Conservation (phyloP, 1,140 invertebrate species). For the Procambarus virginalis region DNA sequence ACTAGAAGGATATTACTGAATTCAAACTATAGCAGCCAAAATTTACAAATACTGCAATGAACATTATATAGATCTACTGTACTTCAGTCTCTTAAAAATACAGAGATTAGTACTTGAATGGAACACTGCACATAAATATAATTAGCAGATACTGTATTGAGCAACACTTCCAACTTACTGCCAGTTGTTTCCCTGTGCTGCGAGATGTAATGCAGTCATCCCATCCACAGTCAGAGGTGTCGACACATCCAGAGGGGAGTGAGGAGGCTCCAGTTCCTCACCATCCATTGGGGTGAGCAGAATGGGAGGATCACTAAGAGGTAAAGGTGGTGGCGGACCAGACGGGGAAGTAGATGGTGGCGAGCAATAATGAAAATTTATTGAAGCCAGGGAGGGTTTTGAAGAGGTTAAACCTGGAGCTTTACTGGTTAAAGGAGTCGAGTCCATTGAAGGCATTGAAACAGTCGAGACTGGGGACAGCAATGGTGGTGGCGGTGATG, state of each 20-base stretch:
- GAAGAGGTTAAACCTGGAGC: conserved; percentile 17
- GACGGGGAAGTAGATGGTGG: conserved; percentile 32
- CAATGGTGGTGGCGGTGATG: conserved; percentile 39
- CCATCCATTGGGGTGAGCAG: conserved; percentile 47
- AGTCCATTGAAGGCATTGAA: conserved; percentile 1
- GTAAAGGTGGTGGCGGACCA: conserved; percentile 49
- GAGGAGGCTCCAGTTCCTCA: conserved; percentile 59
- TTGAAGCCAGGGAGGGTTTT: conserved; percentile 4
- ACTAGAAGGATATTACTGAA: too few species aligned
- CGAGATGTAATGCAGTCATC: conserved; percentile 65
- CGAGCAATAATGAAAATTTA: conserved; percentile 24
- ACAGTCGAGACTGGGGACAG: neutral
- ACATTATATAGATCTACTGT: too few species aligned
- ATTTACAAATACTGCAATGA: too few species aligned
- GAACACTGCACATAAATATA: too few species aligned
- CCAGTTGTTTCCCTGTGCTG: conserved; percentile 67
- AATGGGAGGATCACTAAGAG: conserved; percentile 38
- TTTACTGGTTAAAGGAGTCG: conserved; percentile 10
- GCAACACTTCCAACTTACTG: conserved; percentile 44
- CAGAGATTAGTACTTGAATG: too few species aligned
- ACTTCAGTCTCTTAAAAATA: too few species aligned
- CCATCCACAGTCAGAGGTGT: conserved; percentile 65
- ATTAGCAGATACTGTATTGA: too few species aligned
- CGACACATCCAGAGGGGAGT: conserved; percentile 62
- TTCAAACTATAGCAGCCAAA: too few species aligned